Evolutionary conservation across 2,888 invertebrate species (phyloP), one percentile per base, ranked within the genome.

Genomic region (Lasioglossum villosulum): DNA sequence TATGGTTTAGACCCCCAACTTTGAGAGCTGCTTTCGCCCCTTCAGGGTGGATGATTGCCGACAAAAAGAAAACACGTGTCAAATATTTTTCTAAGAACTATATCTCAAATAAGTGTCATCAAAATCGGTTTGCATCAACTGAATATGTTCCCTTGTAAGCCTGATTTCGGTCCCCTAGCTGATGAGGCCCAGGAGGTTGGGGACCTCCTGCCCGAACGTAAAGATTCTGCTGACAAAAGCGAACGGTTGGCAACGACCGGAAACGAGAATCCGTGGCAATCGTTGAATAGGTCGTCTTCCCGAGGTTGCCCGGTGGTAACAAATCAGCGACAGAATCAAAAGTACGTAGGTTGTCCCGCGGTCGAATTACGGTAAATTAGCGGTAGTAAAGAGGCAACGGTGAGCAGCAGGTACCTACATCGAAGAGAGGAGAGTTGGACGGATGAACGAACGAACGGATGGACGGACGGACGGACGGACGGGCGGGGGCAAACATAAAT

Each of bases 401-500:
- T 86, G 88, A 88, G 91, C 88, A 91, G 91, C 92, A 92, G 93
- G 93, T 93, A 93, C 93, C 94, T 93, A 92, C 93, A 92, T 93
- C 93, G 93, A 92, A 91, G 91, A 92, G 88, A 56, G 52, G 52
- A 56, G 78, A 91, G 88, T 87, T 80, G 83, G 52, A 87, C 85
- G 87, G 80, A 90, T 89, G 84, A 88, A 90, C 89, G 86, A 83
- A 90, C 23, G 37, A 88, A 92, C 37, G 68, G 19, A 68, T 12
- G 48, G 23, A 34, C 48, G 45, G 19, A 72, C 91, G 89, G 88
- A 89, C 81, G 91, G 89, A 90, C 91, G 89, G 88, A 92, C 93
- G 89, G 92, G 94, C 94, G 93, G 94, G 93, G 93, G 94, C 93
- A 93, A 93, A 94, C 94, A 94, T 94, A 94, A 94, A 94, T 94